Percentiles rank a stretch among this genome's conserved stretches.
phyloP scores from a whole-genome alignment of 2,888 invertebrate species.

The Lottia gigantea region DNA sequence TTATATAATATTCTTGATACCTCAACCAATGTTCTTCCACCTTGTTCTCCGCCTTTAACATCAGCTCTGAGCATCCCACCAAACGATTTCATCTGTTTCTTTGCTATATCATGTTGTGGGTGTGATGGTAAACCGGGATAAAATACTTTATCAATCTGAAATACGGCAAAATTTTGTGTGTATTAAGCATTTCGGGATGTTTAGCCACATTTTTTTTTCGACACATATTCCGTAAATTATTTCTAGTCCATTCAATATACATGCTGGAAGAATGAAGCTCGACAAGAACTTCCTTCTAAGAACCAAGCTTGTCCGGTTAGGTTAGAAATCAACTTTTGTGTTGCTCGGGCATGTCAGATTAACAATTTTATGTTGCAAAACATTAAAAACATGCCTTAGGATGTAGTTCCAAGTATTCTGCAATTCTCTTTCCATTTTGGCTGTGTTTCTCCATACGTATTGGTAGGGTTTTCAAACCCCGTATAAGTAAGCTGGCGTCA shows the following conservation, averaged over 20 bases:
- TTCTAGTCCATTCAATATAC: too few relatives aligned
- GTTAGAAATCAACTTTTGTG: too few relatives aligned
- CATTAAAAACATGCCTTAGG: conserved; percentile 69
- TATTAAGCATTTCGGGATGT: too few relatives aligned
- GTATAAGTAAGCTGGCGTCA: conserved; percentile 50
- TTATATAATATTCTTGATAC: conserved; percentile 24
- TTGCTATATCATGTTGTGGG: conserved; percentile 64
- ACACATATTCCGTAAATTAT: too few relatives aligned
- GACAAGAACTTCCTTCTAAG: too few relatives aligned
- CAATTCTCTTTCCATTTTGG: conserved; percentile 81
- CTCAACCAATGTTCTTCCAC: conserved; percentile 77
- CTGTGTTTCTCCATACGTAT: conserved; percentile 91
- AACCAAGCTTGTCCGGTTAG: too few relatives aligned
- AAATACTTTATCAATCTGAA: conserved; percentile 78
- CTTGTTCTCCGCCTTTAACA: conserved; percentile 80
- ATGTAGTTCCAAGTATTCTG: conserved; percentile 84
- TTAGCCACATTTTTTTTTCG: too few relatives aligned
- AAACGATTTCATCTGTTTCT: conserved; percentile 82
- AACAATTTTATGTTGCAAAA: not conserved
- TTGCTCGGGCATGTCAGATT: too few relatives aligned
- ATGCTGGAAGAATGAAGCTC: too few relatives aligned
- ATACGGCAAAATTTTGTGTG: too few relatives aligned
- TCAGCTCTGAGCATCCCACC: conserved; percentile 94
- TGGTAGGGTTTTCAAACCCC: conserved; percentile 90
- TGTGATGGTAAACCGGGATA: conserved; percentile 76